Evolutionary conservation across 92 coral and sea anemone genomes (phyloP), one percentile per base, ranked within the genome.

Genomic region (Paragorgia papillata): DNA sequence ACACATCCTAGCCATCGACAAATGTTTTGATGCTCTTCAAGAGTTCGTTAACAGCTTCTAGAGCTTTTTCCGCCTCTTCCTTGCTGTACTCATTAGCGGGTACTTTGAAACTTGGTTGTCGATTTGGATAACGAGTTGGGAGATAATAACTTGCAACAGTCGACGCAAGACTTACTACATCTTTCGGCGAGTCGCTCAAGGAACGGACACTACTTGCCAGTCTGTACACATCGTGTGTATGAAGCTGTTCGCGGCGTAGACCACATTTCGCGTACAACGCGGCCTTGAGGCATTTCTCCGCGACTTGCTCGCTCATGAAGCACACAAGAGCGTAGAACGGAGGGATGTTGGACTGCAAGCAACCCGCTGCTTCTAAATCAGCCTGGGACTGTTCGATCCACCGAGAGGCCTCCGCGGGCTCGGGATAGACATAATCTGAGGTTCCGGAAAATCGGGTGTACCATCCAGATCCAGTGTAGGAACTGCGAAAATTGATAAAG

Each of bases 241-340:
- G 97, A 4, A 93, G 89, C 76, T 93, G 97, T 57, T 88, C 91
- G 56, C 90, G 90, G 40, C 86, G 80, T 30, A 93, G 83, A 28
- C 97, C 98, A 61, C 97, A 82, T 37, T 90, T 92, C 22, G 98
- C 97, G 76, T 91, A 94, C 75, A 94, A 67, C 10, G 95, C 90
- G 32, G 89, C 85, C 69, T 94, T 94, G 41, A 94, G 84, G 14
- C 90, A 85, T 69, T 91, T 94, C 74, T 94, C 98, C 0, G 93
- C 88, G 7, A 92, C 89, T 46, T 94, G 97, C 69, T 94, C 97
- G 55, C 98, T 88, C 33, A 91, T 80, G 76, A 91, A 94, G 86
- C 98, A 94, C 40, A 91, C 88, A 21, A 92, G 57, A 20, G 91
- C 90, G 34, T 90, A 64, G 84, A 94, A 94, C 12, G 81, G 80